Evolutionary conservation across 2,113 vertebrate species (phyloP).

Genomic region (Mustela lutreola): DNA sequence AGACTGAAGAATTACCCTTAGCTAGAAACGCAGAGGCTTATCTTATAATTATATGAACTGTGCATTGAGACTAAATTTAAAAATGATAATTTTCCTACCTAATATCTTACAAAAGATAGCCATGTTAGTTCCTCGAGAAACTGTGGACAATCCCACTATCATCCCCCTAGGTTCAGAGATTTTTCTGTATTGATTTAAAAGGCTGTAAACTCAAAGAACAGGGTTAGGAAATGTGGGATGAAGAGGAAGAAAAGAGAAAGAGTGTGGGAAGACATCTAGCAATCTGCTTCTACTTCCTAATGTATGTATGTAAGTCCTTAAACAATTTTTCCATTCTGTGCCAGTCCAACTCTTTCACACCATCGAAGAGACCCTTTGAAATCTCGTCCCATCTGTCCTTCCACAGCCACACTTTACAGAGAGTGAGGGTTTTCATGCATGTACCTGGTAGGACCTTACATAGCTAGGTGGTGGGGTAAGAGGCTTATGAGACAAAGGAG

Average conservation of each 20-base stretch:
- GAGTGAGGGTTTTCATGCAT: background rate
- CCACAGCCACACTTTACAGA: background rate
- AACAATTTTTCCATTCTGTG: background rate
- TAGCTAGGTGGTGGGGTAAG: background rate
- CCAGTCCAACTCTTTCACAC: background rate
- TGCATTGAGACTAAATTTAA: background rate
- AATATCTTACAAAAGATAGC: background rate
- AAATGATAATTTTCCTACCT: background rate
- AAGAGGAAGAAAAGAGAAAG: background rate
- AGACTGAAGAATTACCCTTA: background rate
- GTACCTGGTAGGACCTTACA: background rate
- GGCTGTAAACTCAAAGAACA: background rate
- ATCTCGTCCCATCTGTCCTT: background rate
- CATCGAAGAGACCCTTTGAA: background rate
- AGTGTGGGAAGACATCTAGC: background rate
- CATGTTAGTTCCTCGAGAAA: background rate
- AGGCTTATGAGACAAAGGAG: background rate
- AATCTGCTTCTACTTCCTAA: background rate
- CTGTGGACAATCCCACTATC: background rate
- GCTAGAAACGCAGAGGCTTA: background rate
- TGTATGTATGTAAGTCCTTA: background rate
- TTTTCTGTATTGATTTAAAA: background rate
- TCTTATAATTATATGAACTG: background rate
- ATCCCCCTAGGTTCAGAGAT: background rate
- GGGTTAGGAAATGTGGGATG: background rate